A percentile compares a stretch with the other conserved stretches of the same genome.
Conservation (phyloP, 2,888 invertebrate species). For the Plagodis pulveraria region DNA sequence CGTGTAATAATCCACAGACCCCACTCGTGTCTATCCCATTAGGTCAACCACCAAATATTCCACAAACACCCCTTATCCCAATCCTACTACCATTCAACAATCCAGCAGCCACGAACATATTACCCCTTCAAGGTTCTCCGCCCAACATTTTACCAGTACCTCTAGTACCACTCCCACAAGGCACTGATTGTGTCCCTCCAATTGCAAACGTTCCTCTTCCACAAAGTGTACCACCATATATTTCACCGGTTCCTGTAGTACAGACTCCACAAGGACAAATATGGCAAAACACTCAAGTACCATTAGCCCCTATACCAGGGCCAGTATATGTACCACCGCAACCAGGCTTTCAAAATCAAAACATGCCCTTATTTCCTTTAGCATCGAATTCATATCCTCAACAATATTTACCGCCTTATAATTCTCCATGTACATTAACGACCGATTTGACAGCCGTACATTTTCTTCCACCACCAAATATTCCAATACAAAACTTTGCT, state of each 20-base stretch:
- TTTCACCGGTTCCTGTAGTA: constrained; percentile 2
- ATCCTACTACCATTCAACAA: background rate
- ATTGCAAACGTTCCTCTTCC: background rate
- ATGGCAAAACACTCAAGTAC: constrained; percentile 5
- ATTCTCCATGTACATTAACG: constrained; percentile 7
- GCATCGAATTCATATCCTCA: constrained; percentile 8
- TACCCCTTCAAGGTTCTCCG: constrained; percentile 6
- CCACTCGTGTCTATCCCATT: background rate
- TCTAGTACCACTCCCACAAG: constrained; percentile 9
- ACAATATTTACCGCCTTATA: constrained; percentile 6
- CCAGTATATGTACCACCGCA: constrained; percentile 7
- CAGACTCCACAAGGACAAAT: constrained; percentile 7
- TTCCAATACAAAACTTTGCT: background rate
- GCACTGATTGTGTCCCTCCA: constrained; percentile 4
- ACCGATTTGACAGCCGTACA: constrained; percentile 10
- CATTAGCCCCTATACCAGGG: background rate
- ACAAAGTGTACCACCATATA: constrained; percentile 5
- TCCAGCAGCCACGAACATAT: background rate
- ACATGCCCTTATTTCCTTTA: constrained; percentile 10
- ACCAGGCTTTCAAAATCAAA: constrained; percentile 8
- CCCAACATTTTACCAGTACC: constrained; percentile 1
- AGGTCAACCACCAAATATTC: background rate
- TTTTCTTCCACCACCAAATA: constrained; percentile 12
- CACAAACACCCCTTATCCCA: background rate
- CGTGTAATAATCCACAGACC: constrained; percentile 1